Percentiles rank a stretch among this genome's conserved stretches.
phyloP scores from a whole-genome alignment of 2,888 invertebrate genomes.

The Oscheius onirici region DNA sequence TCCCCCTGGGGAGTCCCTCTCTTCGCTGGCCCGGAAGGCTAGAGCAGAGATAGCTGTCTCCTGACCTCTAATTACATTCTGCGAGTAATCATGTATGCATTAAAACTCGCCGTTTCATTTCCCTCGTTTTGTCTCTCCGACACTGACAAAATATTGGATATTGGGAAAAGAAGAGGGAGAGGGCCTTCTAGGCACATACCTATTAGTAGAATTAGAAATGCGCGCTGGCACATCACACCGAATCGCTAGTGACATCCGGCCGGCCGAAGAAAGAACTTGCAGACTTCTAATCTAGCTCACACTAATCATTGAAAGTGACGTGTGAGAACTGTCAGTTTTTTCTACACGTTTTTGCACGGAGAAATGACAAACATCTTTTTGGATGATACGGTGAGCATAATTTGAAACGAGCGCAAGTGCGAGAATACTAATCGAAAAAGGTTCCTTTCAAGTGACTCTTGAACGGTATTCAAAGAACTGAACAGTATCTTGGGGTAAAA shows the following conservation, averaged over 20 bases:
- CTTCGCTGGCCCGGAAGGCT: background rate
- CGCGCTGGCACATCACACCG: slow-evolving; percentile 20
- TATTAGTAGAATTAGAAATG: slow-evolving; percentile 27
- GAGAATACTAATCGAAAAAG: too few species aligned
- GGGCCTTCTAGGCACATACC: background rate
- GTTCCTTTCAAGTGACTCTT: too few species aligned
- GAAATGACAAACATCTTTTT: too few species aligned
- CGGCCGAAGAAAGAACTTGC: background rate
- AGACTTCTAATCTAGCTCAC: background rate
- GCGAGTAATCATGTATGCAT: slow-evolving; percentile 27
- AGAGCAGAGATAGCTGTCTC: too few species aligned
- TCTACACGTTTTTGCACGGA: too few species aligned
- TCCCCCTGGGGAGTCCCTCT: slow-evolving; percentile 5
- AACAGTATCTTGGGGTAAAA: too few species aligned
- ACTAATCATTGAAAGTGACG: too few species aligned
- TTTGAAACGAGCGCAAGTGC: too few species aligned
- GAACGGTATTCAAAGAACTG: too few species aligned
- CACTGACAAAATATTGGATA: background rate
- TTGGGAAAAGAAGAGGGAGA: too few species aligned
- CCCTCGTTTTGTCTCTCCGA: background rate
- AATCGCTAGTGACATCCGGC: slow-evolving; percentile 23
- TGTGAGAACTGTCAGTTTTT: too few species aligned
- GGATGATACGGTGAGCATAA: too few species aligned
- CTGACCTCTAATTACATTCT: slow-evolving; percentile 15
- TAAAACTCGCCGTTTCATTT: background rate